Base-by-base conservation (phyloP, 2,888 invertebrate genomes). In the Amaurobius ferox region DNA sequence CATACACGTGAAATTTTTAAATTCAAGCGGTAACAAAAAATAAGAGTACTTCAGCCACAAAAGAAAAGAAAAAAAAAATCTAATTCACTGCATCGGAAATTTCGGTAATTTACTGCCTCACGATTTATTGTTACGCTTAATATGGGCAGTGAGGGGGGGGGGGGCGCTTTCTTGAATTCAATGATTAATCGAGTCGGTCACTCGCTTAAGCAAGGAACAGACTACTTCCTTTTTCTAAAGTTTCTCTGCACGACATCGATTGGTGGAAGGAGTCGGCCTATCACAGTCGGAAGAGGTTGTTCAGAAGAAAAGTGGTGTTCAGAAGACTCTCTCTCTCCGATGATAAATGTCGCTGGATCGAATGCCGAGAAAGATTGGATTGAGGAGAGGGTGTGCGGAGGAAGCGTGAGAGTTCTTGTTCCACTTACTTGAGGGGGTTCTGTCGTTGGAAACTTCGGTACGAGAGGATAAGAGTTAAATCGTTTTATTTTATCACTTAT, bases 51-150 rank as follows among this genome's bases (percentile, higher is more conserved):
- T 7, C 5, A 35, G n/a, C n/a, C n/a, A n/a, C n/a, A n/a, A 9
- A 9, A 35, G 35, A 35, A 35, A 35, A 35, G 9, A 35, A 9
- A 35, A 35, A 9, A 7, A 35, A 5, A 35, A 35, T 35, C 16
- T 44, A 44, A 44, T 44, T 44, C 16, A 11, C 16, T 16, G 6
- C 73, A 67, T 67, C 39, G 28, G 55, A 80, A 80, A 80, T 73
- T 73, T 73, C 29, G 55, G 80, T 80, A 73, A 80, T 80, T 73
- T 80, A 80, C 61, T 70, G 68, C 70, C 77, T 64, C 35, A 76
- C 83, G 44, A 83, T 83, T 83, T 83, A 83, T 83, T 83, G 83
- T 77, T 77, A 76, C 32, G 74, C 74, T 77, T 77, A 77, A 83
- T 83, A 83, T 71, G 67, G 26, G 2, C 11, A 16, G 5, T 35